These are phyloP conservation scores for Cyaniris semiargus DNA, from an alignment of 2,888 invertebrate genomes.

Conservation along the genomic window DNA sequence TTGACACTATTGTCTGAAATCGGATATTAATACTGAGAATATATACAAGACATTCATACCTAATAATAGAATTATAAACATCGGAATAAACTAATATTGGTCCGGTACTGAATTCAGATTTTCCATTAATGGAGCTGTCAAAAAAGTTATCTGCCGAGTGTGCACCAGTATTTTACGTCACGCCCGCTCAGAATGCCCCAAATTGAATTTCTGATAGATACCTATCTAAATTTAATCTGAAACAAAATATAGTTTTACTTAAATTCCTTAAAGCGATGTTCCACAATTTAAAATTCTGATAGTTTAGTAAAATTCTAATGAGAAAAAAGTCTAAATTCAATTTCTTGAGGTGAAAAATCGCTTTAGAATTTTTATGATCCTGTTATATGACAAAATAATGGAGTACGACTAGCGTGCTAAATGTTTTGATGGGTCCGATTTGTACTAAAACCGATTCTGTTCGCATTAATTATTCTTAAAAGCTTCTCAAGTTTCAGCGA, in stretches of 20 bases:
- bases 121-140: not conserved
- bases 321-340: not conserved
- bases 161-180: not conserved
- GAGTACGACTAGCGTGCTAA: constrained; percentile 1
- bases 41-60: not conserved
- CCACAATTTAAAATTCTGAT: too few relatives aligned
- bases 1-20: constrained; percentile 19
- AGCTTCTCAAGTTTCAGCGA: constrained; percentile 65
- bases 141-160: constrained; percentile 6
- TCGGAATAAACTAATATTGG: not conserved
- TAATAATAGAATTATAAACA: not conserved
- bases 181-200: not conserved
- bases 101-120: not conserved
- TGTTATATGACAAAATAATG: not conserved
- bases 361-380: not conserved
- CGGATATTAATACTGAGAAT: constrained; percentile 17
- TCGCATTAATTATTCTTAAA: constrained; percentile 71
- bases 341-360: not conserved
- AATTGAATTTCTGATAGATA: not conserved
- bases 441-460: constrained; percentile 25
- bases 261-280: not conserved
- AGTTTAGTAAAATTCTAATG: too few relatives aligned
- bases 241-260: not conserved
- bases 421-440: constrained; percentile 7
- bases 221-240: not conserved